phyloP scores from a whole-genome alignment of 2,888 invertebrate species.

The Thera obeliscata region DNA sequence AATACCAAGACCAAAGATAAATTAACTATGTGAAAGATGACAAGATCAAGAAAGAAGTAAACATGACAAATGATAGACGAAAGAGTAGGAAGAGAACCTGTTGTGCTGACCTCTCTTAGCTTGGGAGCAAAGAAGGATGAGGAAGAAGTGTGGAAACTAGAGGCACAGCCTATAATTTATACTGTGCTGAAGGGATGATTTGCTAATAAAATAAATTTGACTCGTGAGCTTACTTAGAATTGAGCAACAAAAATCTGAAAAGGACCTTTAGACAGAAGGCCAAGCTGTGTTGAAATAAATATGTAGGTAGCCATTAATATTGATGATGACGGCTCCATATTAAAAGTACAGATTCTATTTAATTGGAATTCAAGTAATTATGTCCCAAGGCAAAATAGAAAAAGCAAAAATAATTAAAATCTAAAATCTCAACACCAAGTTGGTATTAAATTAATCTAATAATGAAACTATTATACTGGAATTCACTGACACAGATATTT shows the following conservation, averaged over 20 bases:
- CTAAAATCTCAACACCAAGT: constrained; percentile 2
- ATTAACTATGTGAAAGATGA: no score
- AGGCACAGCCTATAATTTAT: no score
- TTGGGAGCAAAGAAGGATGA: no score
- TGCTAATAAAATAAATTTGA: no score
- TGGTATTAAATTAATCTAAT: constrained; percentile 26
- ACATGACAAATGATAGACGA: no score
- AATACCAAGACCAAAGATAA: no score
- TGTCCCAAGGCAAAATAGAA: not conserved
- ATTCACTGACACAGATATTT: constrained; percentile 39
- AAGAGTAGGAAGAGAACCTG: no score
- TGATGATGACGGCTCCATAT: not conserved
- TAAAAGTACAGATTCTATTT: no score
- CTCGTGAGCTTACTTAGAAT: not conserved
- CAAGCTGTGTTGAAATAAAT: not conserved
- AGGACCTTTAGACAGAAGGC: not conserved
- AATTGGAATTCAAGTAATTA: not conserved
- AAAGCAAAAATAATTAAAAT: constrained; percentile 6
- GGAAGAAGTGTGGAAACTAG: no score
- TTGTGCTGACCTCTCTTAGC: no score
- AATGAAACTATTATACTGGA: constrained; percentile 36
- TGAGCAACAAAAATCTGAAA: not conserved
- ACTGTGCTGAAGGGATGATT: no score
- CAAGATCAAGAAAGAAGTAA: no score
- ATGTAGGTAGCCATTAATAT: not conserved